phyloP scores from a whole-genome alignment of 92 coral and sea anemone genomes.

The Scolanthus callimorphus region DNA sequence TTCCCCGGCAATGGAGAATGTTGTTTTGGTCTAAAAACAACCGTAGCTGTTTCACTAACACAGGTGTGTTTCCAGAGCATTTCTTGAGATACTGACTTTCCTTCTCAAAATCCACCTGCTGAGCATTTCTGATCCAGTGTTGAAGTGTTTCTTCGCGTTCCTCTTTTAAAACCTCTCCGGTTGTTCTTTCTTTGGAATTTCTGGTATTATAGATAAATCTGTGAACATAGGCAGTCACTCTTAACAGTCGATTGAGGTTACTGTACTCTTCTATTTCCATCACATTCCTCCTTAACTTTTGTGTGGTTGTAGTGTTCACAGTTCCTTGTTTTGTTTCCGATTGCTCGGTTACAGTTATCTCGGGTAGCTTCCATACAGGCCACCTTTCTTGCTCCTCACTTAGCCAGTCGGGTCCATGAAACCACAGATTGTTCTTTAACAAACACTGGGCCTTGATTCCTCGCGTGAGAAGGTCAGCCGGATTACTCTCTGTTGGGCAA shows the following conservation, averaged over 20 bases:
- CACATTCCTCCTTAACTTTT: neutral
- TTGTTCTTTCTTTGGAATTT: neutral
- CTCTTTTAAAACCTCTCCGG: constrained; percentile 1
- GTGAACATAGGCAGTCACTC: constrained; percentile 30
- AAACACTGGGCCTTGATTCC: constrained; percentile 27
- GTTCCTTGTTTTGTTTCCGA: neutral
- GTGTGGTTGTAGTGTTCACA: neutral
- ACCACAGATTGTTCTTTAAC: constrained; percentile 13
- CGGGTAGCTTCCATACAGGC: constrained; percentile 32
- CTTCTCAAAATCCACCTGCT: constrained; percentile 10
- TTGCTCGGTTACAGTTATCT: neutral
- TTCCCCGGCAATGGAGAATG: constrained; percentile 42
- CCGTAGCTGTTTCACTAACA: constrained; percentile 39
- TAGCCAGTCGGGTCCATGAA: constrained; percentile 32
- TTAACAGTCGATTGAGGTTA: neutral
- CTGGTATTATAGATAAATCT: constrained; percentile 7
- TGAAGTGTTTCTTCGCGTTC: constrained; percentile 11
- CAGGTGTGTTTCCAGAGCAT: neutral
- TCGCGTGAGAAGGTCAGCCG: constrained; percentile 42
- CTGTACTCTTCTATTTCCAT: constrained; percentile 24
- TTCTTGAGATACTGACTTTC: constrained; percentile 9
- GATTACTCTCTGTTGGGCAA: constrained; percentile 44
- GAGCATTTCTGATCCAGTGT: constrained; percentile 21
- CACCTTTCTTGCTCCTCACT: constrained; percentile 16
- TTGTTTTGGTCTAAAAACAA: constrained; percentile 26